Base-by-base conservation (phyloP, 1,140 invertebrate species). In the Procambarus clarkii region DNA sequence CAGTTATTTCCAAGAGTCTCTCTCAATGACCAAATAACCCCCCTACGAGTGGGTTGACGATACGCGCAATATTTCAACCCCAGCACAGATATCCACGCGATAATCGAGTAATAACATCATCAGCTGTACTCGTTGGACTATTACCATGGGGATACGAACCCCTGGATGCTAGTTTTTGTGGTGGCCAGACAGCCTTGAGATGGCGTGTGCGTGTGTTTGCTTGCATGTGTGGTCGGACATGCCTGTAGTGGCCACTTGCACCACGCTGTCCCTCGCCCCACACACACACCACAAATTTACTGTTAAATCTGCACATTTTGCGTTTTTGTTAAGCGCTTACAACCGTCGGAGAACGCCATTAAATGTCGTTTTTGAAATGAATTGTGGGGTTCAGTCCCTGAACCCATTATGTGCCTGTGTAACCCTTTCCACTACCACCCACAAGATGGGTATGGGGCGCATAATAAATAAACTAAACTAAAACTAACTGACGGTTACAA, bases 1-100 rank as follows among this genome's bases (percentile, higher is more conserved):
- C 85, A 87, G 9, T 79, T 74, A 87, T 24, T 58, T 77, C 71
- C 50, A 87, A 79, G 7, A 46, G 21, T 87, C 44, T 7, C 5
- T 15, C 21, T 44, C 15, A 58, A 54, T 54, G 9, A 21, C n/a
- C 8, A 44, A 82, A 74, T 74, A n/a, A 34, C 34, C 2, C 5
- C n/a, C 3, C 24, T 34, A 54, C 8, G 50, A 9, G 13, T 54
- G 13, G 50, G 50, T 54, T 54, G 8, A 54, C 50, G 8, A 54
- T 54, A 9, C 34, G 34, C 34, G 34, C 34, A 13, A 54, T 13
- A 9, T 8, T 69, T 69, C 21, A 69, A 2, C 34, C 21, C 15
- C 18, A 18, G 64, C 21, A 18, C 15, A 69, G 21, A 69, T 69
- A 69, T 69, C 15, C 64, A 18, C 15, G 15, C 18, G 21, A n/a